These are phyloP conservation scores for Champsocephalus gunnari DNA, from an alignment of 2,797 vertebrate genomes.

Conservation along the genomic window DNA sequence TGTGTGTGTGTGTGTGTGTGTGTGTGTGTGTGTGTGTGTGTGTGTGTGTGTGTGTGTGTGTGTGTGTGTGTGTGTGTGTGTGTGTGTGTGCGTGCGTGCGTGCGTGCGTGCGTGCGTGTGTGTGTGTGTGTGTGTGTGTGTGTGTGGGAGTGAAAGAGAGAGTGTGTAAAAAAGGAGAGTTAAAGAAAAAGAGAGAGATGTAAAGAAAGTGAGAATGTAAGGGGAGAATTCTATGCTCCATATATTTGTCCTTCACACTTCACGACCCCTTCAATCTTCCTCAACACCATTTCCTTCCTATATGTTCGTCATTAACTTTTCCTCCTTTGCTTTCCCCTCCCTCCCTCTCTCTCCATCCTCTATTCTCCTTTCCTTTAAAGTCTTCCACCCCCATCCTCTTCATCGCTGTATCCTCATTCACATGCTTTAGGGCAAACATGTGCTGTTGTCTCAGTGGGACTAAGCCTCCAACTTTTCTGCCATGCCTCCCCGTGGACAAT, in stretches of 20 bases:
- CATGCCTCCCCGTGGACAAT: conserved; percentile 15
- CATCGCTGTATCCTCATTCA: conserved; percentile 51
- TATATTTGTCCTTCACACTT: conserved; percentile 55
- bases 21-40: conserved; percentile 55
- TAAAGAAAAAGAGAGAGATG: conserved; percentile 15
- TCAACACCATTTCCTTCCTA: conserved; percentile 30
- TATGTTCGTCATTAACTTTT: conserved; percentile 24
- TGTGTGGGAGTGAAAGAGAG: conserved; percentile 10
- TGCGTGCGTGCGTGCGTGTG: conserved; percentile 53
- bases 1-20: conserved; percentile 53
- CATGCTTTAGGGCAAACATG: conserved; percentile 45
- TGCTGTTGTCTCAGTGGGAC: conserved; percentile 37
- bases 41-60: conserved; percentile 55
- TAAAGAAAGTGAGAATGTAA: conserved; percentile 50
- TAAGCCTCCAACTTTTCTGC: conserved; percentile 33
- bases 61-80: conserved; percentile 55
- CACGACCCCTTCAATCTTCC: conserved; percentile 30
- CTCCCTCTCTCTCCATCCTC: background rate
- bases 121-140: conserved; percentile 55
- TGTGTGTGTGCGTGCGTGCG: conserved; percentile 54
- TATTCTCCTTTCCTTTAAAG: background rate
- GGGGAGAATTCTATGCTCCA: conserved; percentile 28
- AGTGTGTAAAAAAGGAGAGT: background rate
- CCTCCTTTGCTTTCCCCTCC: background rate
- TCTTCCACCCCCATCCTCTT: background rate